phyloP scores from a whole-genome alignment of 2,888 invertebrate species.

The Dicranocentrus wangi region DNA sequence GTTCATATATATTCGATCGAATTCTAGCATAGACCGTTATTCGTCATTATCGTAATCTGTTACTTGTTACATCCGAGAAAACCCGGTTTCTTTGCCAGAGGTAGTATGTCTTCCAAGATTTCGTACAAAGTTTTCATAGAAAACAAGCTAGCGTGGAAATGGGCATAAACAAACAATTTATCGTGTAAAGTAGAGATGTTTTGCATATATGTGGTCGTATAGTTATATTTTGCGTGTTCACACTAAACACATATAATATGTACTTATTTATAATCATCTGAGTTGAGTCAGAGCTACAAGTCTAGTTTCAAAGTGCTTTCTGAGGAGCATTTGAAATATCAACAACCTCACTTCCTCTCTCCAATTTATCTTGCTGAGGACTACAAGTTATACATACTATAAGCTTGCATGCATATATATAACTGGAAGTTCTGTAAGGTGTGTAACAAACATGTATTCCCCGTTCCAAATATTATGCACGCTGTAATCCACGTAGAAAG shows the following conservation, averaged over 20 bases:
- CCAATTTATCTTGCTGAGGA: slow-evolving; percentile 34
- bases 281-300: not conserved
- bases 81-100: slow-evolving; percentile 28
- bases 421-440: too few species aligned
- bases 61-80: too few species aligned
- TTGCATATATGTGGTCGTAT: slow-evolving; percentile 1
- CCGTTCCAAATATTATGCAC: too few species aligned
- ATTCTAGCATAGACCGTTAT: too few species aligned
- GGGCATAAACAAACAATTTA: slow-evolving; percentile 70
- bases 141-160: slow-evolving; percentile 71
- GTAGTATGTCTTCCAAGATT: slow-evolving; percentile 52
- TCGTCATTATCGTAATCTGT: too few species aligned
- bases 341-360: slow-evolving; percentile 48
- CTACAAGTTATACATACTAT: not conserved
- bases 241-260: not conserved
- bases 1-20: too few species aligned
- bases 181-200: slow-evolving; percentile 23
- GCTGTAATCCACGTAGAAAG: too few species aligned
- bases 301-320: not conserved
- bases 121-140: slow-evolving; percentile 71
- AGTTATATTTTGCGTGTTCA: not conserved
- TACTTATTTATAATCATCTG: not conserved
- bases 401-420: not conserved
- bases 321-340: slow-evolving; percentile 36
- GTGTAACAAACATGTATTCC: too few species aligned